A percentile compares a stretch with the other conserved stretches of the same genome.
Evolutionary conservation across 2,888 invertebrate species (phyloP).

Genomic region (Orthosia gothica): DNA sequence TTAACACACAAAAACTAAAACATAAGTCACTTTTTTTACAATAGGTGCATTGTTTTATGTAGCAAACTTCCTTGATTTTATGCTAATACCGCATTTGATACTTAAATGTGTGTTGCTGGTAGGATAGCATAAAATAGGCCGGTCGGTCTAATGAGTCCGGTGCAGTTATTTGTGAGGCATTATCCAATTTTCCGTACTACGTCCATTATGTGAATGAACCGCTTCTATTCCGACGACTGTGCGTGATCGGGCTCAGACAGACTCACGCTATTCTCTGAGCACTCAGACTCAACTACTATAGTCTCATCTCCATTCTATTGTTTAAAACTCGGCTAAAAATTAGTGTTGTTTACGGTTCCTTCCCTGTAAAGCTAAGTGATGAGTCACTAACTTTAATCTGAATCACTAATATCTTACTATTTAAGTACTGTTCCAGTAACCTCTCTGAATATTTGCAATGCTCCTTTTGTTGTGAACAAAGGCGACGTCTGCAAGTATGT

Average conservation of each 20-base stretch:
- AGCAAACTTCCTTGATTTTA: conserved; percentile 30
- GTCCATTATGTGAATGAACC: conserved; percentile 80
- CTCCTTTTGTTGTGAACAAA: conserved; percentile 79
- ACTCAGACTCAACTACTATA: conserved; percentile 31
- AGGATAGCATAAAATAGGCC: conserved; percentile 76
- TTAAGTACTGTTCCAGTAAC: conserved; percentile 80
- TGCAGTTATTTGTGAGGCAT: conserved; percentile 80
- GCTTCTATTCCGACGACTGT: conserved; percentile 72
- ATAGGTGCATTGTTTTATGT: neutral
- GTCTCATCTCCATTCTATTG: conserved; percentile 67
- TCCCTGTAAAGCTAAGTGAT: conserved; percentile 71
- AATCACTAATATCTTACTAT: conserved; percentile 74
- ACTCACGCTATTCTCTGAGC: conserved; percentile 77
- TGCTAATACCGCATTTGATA: conserved; percentile 39
- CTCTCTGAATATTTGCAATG: conserved; percentile 75
- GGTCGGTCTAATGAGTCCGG: conserved; percentile 71
- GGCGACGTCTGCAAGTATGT: conserved; percentile 67
- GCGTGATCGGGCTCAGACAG: conserved; percentile 74
- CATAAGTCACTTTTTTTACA: conserved; percentile 3
- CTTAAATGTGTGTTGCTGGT: conserved; percentile 26
- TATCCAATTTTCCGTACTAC: conserved; percentile 86
- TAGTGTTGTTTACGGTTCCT: conserved; percentile 61
- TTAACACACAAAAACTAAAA: neutral
- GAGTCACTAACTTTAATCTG: conserved; percentile 78
- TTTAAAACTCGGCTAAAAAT: conserved; percentile 63